Evolutionary conservation across 2,113 vertebrate species (phyloP).

Genomic region (Xiphophorus maculatus): DNA sequence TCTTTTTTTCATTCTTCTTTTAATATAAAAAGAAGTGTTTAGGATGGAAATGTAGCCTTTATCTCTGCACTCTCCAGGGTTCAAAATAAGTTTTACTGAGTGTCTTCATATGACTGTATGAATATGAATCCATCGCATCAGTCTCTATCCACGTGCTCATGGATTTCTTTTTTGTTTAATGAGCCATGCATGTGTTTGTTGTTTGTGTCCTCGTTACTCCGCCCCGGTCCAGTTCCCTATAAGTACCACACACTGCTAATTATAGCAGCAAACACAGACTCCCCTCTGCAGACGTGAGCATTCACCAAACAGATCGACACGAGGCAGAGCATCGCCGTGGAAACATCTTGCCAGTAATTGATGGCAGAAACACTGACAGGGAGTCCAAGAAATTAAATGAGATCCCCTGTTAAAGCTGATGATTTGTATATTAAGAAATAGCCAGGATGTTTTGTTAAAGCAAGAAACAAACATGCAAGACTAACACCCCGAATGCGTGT

Average conservation of each 20-base stretch:
- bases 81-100: too few species aligned
- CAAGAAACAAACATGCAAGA: too few species aligned
- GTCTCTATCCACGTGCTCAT: neutral
- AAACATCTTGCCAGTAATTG: neutral
- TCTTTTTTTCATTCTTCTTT: too few species aligned
- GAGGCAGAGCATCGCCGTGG: neutral
- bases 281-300: neutral
- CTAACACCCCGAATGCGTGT: too few species aligned
- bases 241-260: constrained; percentile 63
- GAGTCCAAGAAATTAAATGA: too few species aligned
- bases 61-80: too few species aligned
- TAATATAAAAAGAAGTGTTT: too few species aligned
- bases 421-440: too few species aligned
- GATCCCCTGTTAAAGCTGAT: too few species aligned
- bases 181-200: constrained; percentile 2
- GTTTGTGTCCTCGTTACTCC: constrained; percentile 45
- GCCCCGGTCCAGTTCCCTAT: constrained; percentile 65
- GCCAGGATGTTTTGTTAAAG: too few species aligned
- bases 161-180: neutral
- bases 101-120: neutral
- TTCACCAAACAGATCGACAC: neutral
- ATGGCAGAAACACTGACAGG: neutral
- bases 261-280: constrained; percentile 73
- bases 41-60: too few species aligned
- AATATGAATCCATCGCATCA: neutral